phyloP scores from a whole-genome alignment of 2,888 invertebrate species.

The Micoletzkya japonica region DNA sequence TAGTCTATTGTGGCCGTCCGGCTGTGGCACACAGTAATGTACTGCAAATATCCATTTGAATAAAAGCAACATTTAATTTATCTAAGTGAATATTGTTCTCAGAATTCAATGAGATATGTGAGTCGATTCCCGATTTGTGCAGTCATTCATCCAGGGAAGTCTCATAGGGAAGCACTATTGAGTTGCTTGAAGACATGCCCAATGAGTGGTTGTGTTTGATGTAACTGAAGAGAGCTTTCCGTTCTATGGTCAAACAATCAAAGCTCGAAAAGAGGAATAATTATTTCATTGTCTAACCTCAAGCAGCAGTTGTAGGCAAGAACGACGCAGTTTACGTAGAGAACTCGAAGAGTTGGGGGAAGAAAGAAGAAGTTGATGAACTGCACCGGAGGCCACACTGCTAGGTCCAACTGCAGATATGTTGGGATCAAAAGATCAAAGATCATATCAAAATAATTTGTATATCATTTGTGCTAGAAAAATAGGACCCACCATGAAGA shows the following conservation, averaged over 20 bases:
- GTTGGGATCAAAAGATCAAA: neutral
- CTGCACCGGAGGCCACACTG: slow-evolving; percentile 88
- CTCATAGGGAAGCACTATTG: no score
- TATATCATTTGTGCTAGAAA: neutral
- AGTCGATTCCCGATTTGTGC: no score
- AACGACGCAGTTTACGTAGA: slow-evolving; percentile 82
- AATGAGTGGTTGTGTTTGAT: slow-evolving; percentile 74
- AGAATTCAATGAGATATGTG: no score
- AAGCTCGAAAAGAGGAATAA: neutral
- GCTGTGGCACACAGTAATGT: no score
- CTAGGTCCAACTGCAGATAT: slow-evolving; percentile 78
- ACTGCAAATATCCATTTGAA: no score
- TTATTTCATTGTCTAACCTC: slow-evolving; percentile 62
- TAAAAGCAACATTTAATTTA: no score
- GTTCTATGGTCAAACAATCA: neutral
- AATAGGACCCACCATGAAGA: slow-evolving; percentile 29
- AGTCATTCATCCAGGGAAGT: no score
- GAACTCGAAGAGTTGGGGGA: slow-evolving; percentile 79
- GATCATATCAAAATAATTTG: neutral
- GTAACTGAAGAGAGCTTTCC: slow-evolving; percentile 68
- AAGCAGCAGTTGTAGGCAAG: slow-evolving; percentile 85
- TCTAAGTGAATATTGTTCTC: no score
- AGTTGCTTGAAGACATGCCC: neutral
- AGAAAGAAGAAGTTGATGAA: slow-evolving; percentile 85
- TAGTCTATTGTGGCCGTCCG: no score